Evolutionary conservation across 2,797 vertebrate species (phyloP), one percentile per base, ranked within the genome.

Genomic region (Alauda arvensis): DNA sequence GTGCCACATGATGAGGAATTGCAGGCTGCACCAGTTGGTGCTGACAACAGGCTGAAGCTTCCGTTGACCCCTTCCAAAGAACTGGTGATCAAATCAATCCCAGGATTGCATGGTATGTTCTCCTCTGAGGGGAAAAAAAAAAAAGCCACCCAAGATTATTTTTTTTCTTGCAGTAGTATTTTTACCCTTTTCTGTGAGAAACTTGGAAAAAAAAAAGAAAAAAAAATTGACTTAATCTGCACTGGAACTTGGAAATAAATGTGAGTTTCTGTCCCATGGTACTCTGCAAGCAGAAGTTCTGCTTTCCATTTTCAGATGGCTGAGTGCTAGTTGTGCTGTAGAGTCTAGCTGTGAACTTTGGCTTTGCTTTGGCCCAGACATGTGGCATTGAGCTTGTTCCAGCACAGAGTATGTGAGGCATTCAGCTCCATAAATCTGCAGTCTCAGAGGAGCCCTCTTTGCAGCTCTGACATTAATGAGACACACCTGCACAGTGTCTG

Each of bases 401-500:
- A 92, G 80, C 92, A 72, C 70, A 86, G 86, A 95, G 84, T 95
- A 94, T 71, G 80, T 78, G 77, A 93, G 91, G 68, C 72, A 85
- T 93, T 89, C 18, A n/a, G 71, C 60, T 83, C 34, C 20, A 80
- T 94, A 95, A 96, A 93, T 92, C 85, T 75, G 40, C 28, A 26
- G 23, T 87, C 95, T 94, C 96, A 7, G 46, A 87, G 95, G 96
- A 89, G 57, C 56, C 66, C 67, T 95, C 71, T 65, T 83, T 94
- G 86, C 53, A 10, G 83, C 67, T 70, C 72, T 96, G 93, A 94
- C 69, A 19, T 91, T 95, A 95, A 96, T 59, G 78, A 95, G 95
- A 85, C 90, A 93, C 94, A 96, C 92, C 94, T 96, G 96, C 85
- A 66, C 85, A 91, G 86, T 24, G 85, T 94, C 93, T 87, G 84